phyloP scores from a whole-genome alignment of 2,888 invertebrate genomes.

The Harpalus rufipes region DNA sequence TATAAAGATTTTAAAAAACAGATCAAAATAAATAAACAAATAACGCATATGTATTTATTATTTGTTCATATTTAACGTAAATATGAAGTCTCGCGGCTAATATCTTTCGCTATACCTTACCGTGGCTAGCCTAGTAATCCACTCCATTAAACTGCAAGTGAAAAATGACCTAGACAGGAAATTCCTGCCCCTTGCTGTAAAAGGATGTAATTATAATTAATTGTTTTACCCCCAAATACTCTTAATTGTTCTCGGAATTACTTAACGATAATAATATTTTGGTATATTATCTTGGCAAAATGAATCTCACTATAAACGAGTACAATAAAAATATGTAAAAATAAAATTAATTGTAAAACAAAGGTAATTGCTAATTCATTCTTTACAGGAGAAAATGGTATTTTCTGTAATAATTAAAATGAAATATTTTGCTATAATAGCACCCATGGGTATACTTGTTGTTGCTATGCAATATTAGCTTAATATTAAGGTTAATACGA shows the following conservation, averaged over 20 bases:
- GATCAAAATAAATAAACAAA: no score
- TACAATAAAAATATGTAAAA: no score
- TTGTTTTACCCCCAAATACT: not conserved
- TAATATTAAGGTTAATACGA: not conserved
- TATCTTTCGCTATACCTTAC: no score
- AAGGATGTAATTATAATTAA: not conserved
- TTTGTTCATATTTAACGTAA: no score
- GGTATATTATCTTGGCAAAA: not conserved
- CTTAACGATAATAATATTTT: slow-evolving; percentile 3
- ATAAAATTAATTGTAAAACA: no score
- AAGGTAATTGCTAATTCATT: no score
- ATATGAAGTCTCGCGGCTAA: no score
- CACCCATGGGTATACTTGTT: not conserved
- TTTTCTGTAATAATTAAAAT: not conserved
- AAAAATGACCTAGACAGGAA: slow-evolving; percentile 2
- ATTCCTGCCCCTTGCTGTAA: not conserved
- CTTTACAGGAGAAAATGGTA: not conserved
- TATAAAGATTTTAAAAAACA: no score
- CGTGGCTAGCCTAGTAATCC: not conserved
- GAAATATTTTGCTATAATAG: not conserved
- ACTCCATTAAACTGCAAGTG: not conserved
- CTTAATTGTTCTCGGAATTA: not conserved
- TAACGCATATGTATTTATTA: no score
- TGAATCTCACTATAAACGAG: no score
- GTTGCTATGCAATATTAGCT: not conserved